Percentiles rank a stretch among this genome's conserved stretches.
Evolutionary conservation across 2,888 invertebrate species (phyloP).

Genomic region (Noctua janthina): DNA sequence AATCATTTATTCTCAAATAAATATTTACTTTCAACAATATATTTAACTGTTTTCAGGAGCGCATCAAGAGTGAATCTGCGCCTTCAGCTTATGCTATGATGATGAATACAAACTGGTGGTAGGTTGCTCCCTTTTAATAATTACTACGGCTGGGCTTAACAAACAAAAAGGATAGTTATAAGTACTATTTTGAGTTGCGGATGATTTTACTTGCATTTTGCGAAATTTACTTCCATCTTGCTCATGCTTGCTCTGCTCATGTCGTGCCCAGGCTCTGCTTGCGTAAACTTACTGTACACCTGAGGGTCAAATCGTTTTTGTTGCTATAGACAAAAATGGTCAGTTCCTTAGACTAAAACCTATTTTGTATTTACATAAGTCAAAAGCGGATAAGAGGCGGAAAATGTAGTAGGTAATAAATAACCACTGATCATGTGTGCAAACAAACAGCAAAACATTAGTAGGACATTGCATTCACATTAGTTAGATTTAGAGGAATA

Average conservation of each 20-base stretch:
- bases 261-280: conserved; percentile 1
- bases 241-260: background rate
- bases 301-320: background rate
- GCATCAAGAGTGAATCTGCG: conserved; percentile 95
- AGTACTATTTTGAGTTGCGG: background rate
- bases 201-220: conserved; percentile 16
- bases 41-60: conserved; percentile 92
- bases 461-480: too few relatives aligned
- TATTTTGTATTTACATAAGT: background rate
- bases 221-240: conserved; percentile 15
- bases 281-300: background rate
- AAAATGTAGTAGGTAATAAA: background rate
- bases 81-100: conserved; percentile 98
- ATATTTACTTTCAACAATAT: background rate
- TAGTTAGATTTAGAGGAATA: too few relatives aligned
- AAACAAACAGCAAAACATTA: background rate
- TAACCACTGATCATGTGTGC: background rate
- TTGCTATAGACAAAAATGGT: background rate
- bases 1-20: background rate
- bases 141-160: conserved; percentile 5
- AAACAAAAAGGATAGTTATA: background rate
- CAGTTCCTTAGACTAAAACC: background rate
- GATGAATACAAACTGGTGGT: conserved; percentile 96
- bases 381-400: background rate
- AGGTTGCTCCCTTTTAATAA: conserved; percentile 59